Conservation (phyloP, 2,888 invertebrate genomes). For the Steinernema hermaphroditum region DNA sequence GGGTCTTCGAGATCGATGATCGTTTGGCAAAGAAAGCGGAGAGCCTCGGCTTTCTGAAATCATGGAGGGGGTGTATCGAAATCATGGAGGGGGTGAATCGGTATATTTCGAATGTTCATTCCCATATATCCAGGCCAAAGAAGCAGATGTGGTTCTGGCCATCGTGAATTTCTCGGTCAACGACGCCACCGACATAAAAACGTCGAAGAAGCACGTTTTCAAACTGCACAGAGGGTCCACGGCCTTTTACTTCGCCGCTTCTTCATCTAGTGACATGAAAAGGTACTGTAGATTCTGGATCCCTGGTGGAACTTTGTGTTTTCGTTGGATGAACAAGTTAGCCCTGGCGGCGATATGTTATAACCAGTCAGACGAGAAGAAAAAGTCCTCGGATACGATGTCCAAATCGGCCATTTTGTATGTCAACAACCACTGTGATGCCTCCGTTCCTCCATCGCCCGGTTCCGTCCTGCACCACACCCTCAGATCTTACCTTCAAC, state of each 20-base stretch:
- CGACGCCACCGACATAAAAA: conserved; percentile 6
- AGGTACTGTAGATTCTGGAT: neutral
- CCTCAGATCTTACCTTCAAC: neutral
- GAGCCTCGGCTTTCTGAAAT: conserved; percentile 74
- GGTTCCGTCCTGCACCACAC: neutral
- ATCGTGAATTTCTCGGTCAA: conserved; percentile 8
- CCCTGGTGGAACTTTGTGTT: conserved; percentile 10
- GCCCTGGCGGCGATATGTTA: conserved; percentile 13
- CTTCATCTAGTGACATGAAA: neutral
- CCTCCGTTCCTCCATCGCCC: neutral
- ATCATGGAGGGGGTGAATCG: no score
- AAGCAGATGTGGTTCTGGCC: neutral
- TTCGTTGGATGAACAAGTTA: conserved; percentile 31
- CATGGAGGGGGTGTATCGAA: no score
- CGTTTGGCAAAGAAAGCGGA: conserved; percentile 81
- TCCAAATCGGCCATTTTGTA: conserved; percentile 15
- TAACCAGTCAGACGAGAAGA: conserved; percentile 13
- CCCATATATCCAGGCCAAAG: neutral
- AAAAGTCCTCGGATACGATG: neutral
- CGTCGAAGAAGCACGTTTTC: conserved; percentile 10
- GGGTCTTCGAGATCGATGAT: conserved; percentile 83
- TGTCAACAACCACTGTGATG: neutral
- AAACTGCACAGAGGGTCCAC: conserved; percentile 12
- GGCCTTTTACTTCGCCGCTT: neutral
- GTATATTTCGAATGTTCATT: neutral